Evolutionary conservation across 2,888 invertebrate genomes (phyloP), one percentile per base, ranked within the genome.

Genomic region (Agriopis marginaria): DNA sequence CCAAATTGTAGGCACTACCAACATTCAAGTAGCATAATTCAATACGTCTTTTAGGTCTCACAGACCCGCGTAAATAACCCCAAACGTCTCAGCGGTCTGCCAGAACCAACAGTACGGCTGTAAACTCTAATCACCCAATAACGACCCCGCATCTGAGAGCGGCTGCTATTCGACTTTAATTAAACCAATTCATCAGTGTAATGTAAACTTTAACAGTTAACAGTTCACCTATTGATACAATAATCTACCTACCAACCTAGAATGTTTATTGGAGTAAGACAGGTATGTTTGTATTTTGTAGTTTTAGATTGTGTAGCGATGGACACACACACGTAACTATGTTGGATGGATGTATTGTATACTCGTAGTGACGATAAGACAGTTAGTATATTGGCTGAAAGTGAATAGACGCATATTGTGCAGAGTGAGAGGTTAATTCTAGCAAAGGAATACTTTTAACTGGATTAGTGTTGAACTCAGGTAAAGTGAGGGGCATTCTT

Each of bases 111-210:
- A 39, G 40, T 56, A 51, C n/a, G 54, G 47, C 50, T 60, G 63
- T 70, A 66, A 70, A 66, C 70, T 63, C 50, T 60, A 70, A 68
- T 63, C 54, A 44, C 49, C 59, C 63, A 56, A 44, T 70, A 70
- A 70, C 70, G 63, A 70, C 58, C 54, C 62, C 63, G 49, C 66
- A 53, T 66, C 63, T 49, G 49, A 70, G 17, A 32, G 63, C 42
- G 66, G 68, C 49, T 53, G 58, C 65, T 63, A 68, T 70, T 70
- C 59, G 10, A 49, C 55, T 74, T 70, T 74, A 74, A 74, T 74
- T 72, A 72, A 72, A 72, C 64, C 74, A 70, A 74, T 74, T 72
- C 72, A 72, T 74, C 70, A 72, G 68, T 63, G 53, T 70, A 62
- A 50, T 54, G 68, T 64, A 63, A 70, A 74, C 66, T 70, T 67